Evolutionary conservation across 2,113 vertebrate species (phyloP).

Genomic region (Hyperopisus bebe): DNA sequence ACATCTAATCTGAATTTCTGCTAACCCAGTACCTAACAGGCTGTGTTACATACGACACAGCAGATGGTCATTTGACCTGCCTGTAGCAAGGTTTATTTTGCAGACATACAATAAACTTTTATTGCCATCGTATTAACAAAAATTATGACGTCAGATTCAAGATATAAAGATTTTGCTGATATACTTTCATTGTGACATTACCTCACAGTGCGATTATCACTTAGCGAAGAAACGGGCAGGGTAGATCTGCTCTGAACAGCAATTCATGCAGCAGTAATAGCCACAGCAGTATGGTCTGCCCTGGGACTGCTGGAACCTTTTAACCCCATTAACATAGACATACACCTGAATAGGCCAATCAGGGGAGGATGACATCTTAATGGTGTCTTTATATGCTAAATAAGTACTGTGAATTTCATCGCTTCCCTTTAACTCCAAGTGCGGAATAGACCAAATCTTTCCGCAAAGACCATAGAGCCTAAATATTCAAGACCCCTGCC

Average conservation of each 20-base stretch:
- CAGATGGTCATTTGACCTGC: not conserved
- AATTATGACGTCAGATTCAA: not conserved
- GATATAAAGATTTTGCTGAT: not conserved
- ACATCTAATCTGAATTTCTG: not conserved
- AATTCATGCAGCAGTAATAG: not conserved
- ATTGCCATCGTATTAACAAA: not conserved
- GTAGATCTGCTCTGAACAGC: not conserved
- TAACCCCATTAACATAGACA: constrained; percentile 6
- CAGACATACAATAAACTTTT: not conserved
- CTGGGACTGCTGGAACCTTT: not conserved
- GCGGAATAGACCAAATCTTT: not conserved
- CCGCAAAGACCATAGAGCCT: not conserved
- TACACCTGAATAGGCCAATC: constrained; percentile 1
- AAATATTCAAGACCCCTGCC: constrained; percentile 1
- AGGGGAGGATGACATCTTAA: not conserved
- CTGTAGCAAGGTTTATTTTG: not conserved
- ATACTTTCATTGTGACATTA: not conserved
- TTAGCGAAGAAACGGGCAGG: not conserved
- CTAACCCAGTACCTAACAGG: not conserved
- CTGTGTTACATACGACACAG: not conserved
- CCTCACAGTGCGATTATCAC: not conserved
- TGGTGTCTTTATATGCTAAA: not conserved
- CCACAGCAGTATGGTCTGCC: not conserved
- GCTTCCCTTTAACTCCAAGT: not conserved
- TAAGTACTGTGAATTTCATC: not conserved